Base-by-base conservation (phyloP, 2,113 vertebrate species). In the Sylvietta virens region DNA sequence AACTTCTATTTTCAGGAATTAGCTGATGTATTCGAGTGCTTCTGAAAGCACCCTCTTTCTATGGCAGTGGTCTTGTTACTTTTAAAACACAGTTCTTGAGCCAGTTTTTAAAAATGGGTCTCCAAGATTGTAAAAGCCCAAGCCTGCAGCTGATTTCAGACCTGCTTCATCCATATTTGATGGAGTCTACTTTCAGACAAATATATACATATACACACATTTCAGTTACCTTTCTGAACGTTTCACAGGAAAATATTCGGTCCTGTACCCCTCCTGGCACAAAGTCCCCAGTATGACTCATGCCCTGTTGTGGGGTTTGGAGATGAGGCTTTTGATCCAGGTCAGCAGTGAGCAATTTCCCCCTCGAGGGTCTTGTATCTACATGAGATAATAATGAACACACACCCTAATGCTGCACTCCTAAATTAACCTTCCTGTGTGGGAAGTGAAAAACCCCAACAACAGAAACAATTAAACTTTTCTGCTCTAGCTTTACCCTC, bases 281-380 rank as follows among this genome's bases (percentile, higher is more conserved):
- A 20, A n/a, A 44, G 28, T 35, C 64, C 15, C 7, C 45, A 51
- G 0, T 24, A 24, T 21, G n/a, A 69, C 4, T 69, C 31, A 44
- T 1, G 0, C 6, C 24, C 10, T 35, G 28, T 39, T 9, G 1
- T 50, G 35, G 21, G 20, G 21, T 54, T 71, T 0, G 0, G n/a
- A 65, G 37, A 2, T 2, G 40, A 27, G 20, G 5, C 8, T 40
- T 82, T 56, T 84, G 67, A 27, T 57, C 15, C 26, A 21, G 19
- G 22, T 54, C 42, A 76, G 39, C 33, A 62, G 37, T 0, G 4
- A 72, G 9, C 47, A 70, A 65, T 28, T 60, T 33, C n/a, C 30
- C 42, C 18, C 31, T 28, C 0, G 0, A 60, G 65, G 37, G 42
- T 70, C 86, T 74, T 47, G 30, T 56, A 89, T 58, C 74, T 90